Evolutionary conservation across 2,113 vertebrate species (phyloP).

Genomic region (Gobiocypris rarus): DNA sequence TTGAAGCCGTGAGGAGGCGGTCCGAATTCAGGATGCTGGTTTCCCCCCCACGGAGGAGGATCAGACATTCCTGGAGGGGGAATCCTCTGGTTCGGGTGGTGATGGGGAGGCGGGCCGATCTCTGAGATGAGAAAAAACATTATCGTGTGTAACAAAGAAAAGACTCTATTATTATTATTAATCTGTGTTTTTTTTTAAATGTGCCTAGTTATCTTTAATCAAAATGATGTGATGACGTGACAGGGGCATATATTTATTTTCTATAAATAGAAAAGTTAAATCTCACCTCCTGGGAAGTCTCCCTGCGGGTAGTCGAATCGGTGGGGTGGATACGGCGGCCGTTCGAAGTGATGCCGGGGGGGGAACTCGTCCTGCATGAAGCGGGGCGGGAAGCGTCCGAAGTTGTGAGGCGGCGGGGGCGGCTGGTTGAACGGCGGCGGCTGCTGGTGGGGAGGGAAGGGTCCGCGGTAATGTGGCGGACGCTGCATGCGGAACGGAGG

Average conservation of each 20-base stretch:
- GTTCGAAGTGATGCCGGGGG: constrained; percentile 92
- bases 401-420: constrained; percentile 92
- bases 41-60: constrained; percentile 92
- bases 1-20: constrained; percentile 95
- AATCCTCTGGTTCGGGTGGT: constrained; percentile 90
- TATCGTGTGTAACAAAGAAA: no score
- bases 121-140: constrained; percentile 70
- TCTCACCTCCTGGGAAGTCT: constrained; percentile 88
- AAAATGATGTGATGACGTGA: no score
- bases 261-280: neutral
- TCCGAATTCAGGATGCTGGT: constrained; percentile 90
- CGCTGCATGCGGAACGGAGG: constrained; percentile 96
- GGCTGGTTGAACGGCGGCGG: constrained; percentile 96
- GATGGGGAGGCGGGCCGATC: constrained; percentile 94
- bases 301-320: constrained; percentile 95
- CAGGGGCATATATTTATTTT: no score
- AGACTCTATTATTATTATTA: no score
- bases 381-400: constrained; percentile 93
- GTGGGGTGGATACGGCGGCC: constrained; percentile 89
- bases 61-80: constrained; percentile 92
- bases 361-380: constrained; percentile 98
- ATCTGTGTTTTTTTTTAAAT: no score
- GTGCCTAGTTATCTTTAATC: no score
- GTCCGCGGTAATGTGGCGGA: constrained; percentile 93
- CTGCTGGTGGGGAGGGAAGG: constrained; percentile 95